phyloP scores from a whole-genome alignment of 2,113 vertebrate genomes.

The Hemiprocne comata region DNA sequence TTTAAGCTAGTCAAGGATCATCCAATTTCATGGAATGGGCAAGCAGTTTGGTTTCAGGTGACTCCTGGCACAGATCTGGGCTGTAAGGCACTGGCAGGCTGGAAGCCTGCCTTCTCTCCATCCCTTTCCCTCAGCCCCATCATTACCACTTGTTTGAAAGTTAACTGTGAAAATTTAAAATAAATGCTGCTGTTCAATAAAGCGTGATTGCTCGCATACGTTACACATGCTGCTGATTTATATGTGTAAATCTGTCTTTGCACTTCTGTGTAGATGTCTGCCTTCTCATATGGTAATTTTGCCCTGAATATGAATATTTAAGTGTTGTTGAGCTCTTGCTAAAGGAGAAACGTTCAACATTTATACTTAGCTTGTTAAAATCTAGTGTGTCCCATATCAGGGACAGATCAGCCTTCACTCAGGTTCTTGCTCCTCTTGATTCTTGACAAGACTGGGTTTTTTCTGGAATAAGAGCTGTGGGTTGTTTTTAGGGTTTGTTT shows the following conservation, averaged over 20 bases:
- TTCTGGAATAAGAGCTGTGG: not conserved
- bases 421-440: not conserved
- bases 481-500: not conserved
- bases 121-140: not conserved
- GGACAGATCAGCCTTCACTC: not conserved
- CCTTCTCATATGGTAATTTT: not conserved
- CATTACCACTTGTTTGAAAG: not conserved
- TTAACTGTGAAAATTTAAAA: not conserved
- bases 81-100: not conserved
- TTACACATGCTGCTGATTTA: not conserved
- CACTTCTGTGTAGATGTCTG: not conserved
- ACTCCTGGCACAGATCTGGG: not conserved
- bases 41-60: not conserved
- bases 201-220: accelerated
- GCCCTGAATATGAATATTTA: not conserved
- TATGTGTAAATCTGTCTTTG: not conserved
- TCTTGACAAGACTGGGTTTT: not conserved
- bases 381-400: not conserved
- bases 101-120: not conserved
- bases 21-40: accelerated
- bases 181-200: not conserved
- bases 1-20: accelerated
- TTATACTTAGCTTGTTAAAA: not conserved
- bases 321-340: not conserved
- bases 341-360: not conserved